phyloP scores from a whole-genome alignment of 2,888 invertebrate species.

The Biston betularia region DNA sequence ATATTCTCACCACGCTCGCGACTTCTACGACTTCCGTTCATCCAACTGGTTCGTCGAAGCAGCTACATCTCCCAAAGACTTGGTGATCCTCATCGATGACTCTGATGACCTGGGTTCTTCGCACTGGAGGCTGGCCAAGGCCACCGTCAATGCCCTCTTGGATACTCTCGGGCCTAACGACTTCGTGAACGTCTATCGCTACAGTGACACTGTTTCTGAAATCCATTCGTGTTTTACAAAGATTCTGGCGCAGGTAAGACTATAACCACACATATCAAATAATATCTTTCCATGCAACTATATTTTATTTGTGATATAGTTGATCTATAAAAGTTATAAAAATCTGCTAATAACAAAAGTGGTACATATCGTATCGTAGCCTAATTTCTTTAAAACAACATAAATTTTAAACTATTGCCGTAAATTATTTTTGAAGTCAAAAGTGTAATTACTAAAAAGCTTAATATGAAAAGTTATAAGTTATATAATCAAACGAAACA shows the following conservation, averaged over 20 bases:
- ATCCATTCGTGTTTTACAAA: conserved; percentile 96
- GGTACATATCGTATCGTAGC: not conserved
- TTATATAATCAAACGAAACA: too few species aligned
- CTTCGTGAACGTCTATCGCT: conserved; percentile 97
- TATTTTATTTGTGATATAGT: too few species aligned
- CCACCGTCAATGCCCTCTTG: conserved; percentile 95
- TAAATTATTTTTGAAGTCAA: not conserved
- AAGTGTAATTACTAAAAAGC: not conserved
- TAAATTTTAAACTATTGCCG: not conserved
- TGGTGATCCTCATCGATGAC: conserved; percentile 96
- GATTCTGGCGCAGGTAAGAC: conserved; percentile 92
- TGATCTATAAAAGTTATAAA: not conserved
- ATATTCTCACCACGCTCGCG: conserved; percentile 91
- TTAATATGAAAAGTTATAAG: not conserved
- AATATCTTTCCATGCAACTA: not conserved
- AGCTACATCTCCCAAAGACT: conserved; percentile 98
- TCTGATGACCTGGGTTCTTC: conserved; percentile 96
- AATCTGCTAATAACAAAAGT: not conserved
- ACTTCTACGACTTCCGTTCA: conserved; percentile 97
- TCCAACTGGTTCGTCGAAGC: conserved; percentile 99
- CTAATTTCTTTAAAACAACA: not conserved
- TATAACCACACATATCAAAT: not conserved
- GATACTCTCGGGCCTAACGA: conserved; percentile 98
- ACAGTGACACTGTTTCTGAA: conserved; percentile 93
- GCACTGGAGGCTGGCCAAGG: conserved; percentile 93